Percentiles rank a stretch among this genome's conserved stretches.
Evolutionary conservation across 2,888 invertebrate genomes (phyloP).

Genomic region (Marasmarcha lunaedactyla): DNA sequence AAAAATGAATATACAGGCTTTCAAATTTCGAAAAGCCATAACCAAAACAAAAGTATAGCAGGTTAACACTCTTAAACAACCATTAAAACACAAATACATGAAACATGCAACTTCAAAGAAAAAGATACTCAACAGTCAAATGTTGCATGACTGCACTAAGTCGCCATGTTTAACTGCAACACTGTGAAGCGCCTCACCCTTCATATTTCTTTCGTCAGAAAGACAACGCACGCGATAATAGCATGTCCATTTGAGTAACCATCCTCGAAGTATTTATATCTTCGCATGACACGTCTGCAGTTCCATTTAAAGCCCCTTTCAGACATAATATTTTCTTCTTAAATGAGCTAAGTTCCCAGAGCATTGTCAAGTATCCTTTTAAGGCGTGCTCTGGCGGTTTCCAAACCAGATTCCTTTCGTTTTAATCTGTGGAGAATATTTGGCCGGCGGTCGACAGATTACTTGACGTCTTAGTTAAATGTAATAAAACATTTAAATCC

Average conservation of each 20-base stretch:
- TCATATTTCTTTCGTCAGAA: neutral
- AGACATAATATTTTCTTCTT: conserved; percentile 63
- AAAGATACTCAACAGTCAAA: no score
- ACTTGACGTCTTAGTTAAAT: conserved; percentile 1
- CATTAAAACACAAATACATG: no score
- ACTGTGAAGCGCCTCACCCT: neutral
- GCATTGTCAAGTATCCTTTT: conserved; percentile 59
- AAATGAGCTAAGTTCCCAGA: conserved; percentile 68
- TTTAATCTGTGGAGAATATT: conserved; percentile 23
- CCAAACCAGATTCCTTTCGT: conserved; percentile 33
- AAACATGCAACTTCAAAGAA: no score
- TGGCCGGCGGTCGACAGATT: neutral
- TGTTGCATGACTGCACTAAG: neutral
- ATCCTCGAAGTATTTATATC: conserved; percentile 19
- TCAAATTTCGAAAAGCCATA: no score
- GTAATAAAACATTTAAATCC: conserved; percentile 1
- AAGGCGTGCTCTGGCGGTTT: conserved; percentile 56
- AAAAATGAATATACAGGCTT: no score
- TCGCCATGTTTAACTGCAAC: neutral
- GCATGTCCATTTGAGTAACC: neutral
- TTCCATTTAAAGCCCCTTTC: conserved; percentile 37
- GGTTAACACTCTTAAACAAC: no score
- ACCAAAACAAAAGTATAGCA: no score
- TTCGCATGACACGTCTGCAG: conserved; percentile 28
- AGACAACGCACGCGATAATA: neutral